phyloP scores from a whole-genome alignment of 2,888 invertebrate species.

The Elysia crispata region DNA sequence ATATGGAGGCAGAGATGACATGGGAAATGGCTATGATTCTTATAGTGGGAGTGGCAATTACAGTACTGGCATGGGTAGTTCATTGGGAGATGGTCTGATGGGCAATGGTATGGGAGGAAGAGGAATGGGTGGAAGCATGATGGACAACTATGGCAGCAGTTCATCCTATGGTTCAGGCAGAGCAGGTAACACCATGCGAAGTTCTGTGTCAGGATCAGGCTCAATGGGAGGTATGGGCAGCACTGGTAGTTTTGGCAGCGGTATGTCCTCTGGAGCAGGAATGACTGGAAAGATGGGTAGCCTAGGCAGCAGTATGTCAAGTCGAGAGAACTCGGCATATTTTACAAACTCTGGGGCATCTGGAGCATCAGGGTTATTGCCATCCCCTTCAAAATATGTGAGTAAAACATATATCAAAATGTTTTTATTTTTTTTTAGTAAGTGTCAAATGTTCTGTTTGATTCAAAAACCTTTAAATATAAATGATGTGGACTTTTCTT shows the following conservation, averaged over 20 bases:
- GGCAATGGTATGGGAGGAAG: constrained; percentile 21
- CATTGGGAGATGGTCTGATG: constrained; percentile 31
- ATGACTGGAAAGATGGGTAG: constrained; percentile 31
- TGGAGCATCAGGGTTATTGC: constrained; percentile 41
- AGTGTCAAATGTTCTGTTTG: no score
- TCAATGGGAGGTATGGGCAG: not conserved
- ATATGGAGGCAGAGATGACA: constrained; percentile 30
- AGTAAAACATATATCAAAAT: constrained; percentile 19
- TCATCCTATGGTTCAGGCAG: not conserved
- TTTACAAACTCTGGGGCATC: constrained; percentile 11
- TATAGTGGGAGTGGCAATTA: constrained; percentile 28
- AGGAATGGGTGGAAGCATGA: not conserved
- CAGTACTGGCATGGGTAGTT: constrained; percentile 38
- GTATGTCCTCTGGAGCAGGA: not conserved
- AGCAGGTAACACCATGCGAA: constrained; percentile 18
- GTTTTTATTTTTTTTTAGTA: not conserved
- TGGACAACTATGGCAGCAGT: not conserved
- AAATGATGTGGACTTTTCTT: no score
- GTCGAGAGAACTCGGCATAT: constrained; percentile 30
- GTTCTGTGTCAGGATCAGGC: not conserved
- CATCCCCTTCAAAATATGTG: constrained; percentile 47
- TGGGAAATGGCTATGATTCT: constrained; percentile 41
- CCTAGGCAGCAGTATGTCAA: not conserved
- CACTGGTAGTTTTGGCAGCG: not conserved
- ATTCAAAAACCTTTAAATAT: no score